Evolutionary conservation across 2,888 invertebrate species (phyloP).

Genomic region (Panzeria rudis): DNA sequence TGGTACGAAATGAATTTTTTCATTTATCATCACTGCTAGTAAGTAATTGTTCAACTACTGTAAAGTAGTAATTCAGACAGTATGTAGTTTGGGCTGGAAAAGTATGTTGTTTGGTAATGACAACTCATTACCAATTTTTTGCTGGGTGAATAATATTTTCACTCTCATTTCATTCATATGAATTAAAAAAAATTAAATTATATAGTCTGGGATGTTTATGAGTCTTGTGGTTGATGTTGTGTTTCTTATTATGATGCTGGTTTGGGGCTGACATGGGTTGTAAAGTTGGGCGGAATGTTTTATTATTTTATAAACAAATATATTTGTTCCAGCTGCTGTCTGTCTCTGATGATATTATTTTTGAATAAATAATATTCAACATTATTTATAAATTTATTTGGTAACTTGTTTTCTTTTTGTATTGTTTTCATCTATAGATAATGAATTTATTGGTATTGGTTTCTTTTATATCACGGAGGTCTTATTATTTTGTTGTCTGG

Average conservation of each 20-base stretch:
- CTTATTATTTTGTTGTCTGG: slow-evolving; percentile 3
- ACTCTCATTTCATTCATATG: neutral
- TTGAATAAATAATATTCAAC: slow-evolving; percentile 54
- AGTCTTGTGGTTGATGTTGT: slow-evolving; percentile 26
- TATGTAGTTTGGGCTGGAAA: too few relatives aligned
- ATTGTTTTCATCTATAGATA: slow-evolving; percentile 35
- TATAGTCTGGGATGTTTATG: slow-evolving; percentile 8
- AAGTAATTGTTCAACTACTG: too few relatives aligned
- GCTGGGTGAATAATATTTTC: too few relatives aligned
- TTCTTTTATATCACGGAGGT: slow-evolving; percentile 19
- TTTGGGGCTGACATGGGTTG: neutral
- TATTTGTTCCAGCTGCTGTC: slow-evolving; percentile 7
- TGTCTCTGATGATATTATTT: slow-evolving; percentile 38
- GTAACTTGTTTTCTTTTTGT: slow-evolving; percentile 37
- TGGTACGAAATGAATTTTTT: too few relatives aligned
- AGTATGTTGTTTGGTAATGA: too few relatives aligned
- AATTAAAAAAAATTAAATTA: neutral
- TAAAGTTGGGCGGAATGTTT: slow-evolving; percentile 5
- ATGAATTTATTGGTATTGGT: slow-evolving; percentile 24
- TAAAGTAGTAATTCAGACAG: too few relatives aligned
- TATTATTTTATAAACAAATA: slow-evolving; percentile 22
- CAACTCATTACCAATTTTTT: too few relatives aligned
- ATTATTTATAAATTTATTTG: slow-evolving; percentile 63
- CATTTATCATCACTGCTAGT: too few relatives aligned
- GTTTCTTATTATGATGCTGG: slow-evolving; percentile 18